Evolutionary conservation across 2,888 invertebrate genomes (phyloP), one percentile per base, ranked within the genome.

Genomic region (Caenorhabditis macrosperma): DNA sequence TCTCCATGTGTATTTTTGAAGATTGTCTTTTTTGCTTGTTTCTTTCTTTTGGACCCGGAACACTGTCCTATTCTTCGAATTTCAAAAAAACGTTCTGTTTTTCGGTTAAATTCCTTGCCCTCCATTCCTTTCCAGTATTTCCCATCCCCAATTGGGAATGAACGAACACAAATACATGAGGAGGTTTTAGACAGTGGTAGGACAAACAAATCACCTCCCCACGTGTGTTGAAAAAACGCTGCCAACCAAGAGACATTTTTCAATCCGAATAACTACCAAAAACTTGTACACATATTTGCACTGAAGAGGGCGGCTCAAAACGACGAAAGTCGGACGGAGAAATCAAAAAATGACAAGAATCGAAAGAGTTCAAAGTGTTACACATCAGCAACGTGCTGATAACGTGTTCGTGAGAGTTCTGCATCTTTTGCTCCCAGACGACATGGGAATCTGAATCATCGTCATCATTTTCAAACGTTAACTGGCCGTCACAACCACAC

Each of bases 251-350:
- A 54, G 67, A n/a, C 15, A 48, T 48, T 61, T 61, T 41, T 68
- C 68, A 50, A 68, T 68, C 48, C 48, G 69, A 33, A 44, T 54
- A 50, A 61, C 63, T 60, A 17, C n/a, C 44, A 12, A 35, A 60
- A 71, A 71, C 71, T 54, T 71, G 72, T 72, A 72, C 72, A n/a
- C n/a, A 72, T 72, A 72, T 72, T 72, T 28, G 48, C 72, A 26
- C 63, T 46, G 33, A 71, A 48, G 60, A 38, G 60, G 63, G 54
- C 59, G 61, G n/a, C 41, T 63, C 20, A 46, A 22, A 57, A 38
- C 22, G 60, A 48, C 41, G n/a, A n/a, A n/a, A n/a, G n/a, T n/a
- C n/a, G 60, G 46, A 48, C 10, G 2, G 22, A 44, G 26, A 54
- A 63, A 72, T 72, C 64, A 72, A 72, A 72, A 72, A 55, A 46